phyloP scores from a whole-genome alignment of 2,888 invertebrate species.

The Shargacucullia verbasci region DNA sequence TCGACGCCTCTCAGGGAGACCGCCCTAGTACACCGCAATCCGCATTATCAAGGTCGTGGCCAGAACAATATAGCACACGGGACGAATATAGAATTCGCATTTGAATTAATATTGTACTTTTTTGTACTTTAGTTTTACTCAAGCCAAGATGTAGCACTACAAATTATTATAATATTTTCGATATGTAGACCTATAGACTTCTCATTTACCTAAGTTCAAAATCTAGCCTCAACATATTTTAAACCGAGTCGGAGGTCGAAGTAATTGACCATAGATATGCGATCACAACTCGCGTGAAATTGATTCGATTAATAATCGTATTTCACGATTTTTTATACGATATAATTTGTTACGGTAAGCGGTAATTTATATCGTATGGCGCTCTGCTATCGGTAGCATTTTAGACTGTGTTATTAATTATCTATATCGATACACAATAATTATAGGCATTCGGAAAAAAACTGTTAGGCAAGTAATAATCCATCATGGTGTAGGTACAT shows the following conservation, averaged over 20 bases:
- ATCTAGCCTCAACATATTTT: too few species aligned
- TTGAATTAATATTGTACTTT: not conserved
- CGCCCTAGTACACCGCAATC: slow-evolving; percentile 28
- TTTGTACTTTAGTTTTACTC: too few species aligned
- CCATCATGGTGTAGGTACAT: slow-evolving; percentile 12
- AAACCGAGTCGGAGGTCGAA: slow-evolving; percentile 63
- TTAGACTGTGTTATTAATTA: slow-evolving; percentile 49
- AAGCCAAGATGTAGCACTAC: too few species aligned
- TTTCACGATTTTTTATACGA: slow-evolving; percentile 70
- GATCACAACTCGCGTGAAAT: slow-evolving; percentile 74
- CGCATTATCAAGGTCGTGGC: slow-evolving; percentile 23
- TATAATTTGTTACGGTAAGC: slow-evolving; percentile 65
- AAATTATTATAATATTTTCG: too few species aligned
- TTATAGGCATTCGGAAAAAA: slow-evolving; percentile 30
- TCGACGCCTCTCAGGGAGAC: slow-evolving; percentile 57
- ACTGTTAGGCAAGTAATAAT: slow-evolving; percentile 21
- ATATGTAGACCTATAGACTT: too few species aligned
- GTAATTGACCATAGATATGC: slow-evolving; percentile 66
- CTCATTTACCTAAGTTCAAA: too few species aligned
- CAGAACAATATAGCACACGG: slow-evolving; percentile 15
- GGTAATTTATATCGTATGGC: slow-evolving; percentile 64
- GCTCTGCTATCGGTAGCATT: slow-evolving; percentile 56
- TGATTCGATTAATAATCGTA: slow-evolving; percentile 74
- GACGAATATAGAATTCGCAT: slow-evolving; percentile 5
- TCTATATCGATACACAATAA: slow-evolving; percentile 37